Evolutionary conservation across 2,888 invertebrate species (phyloP).

Genomic region (Andrena trimmerana): DNA sequence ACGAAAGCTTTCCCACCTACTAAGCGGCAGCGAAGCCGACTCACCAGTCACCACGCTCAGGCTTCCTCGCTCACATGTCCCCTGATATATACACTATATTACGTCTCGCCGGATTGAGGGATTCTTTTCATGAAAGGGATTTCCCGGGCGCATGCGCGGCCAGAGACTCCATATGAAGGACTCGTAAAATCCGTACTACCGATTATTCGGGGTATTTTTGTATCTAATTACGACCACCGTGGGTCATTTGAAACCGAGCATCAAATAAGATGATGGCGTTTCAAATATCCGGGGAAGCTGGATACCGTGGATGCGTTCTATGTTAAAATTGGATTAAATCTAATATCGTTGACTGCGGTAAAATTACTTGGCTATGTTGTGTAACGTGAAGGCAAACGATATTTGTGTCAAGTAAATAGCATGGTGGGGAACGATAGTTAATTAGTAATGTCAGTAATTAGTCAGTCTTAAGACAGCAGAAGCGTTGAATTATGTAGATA

Average conservation of each 20-base stretch:
- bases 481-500: too few species aligned
- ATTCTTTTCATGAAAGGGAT: constrained; percentile 52
- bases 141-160: constrained; percentile 47
- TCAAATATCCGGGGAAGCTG: neutral
- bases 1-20: constrained; percentile 30
- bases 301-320: too few species aligned
- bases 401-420: too few species aligned
- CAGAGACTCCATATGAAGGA: neutral
- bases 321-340: too few species aligned
- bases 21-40: constrained; percentile 14
- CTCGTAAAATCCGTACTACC: constrained; percentile 4
- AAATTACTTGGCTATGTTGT: too few species aligned
- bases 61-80: constrained; percentile 49
- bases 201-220: constrained; percentile 5
- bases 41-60: constrained; percentile 33
- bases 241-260: neutral
- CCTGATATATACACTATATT: constrained; percentile 11
- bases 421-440: too few species aligned
- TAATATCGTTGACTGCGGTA: too few species aligned
- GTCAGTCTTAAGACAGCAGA: too few species aligned
- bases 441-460: too few species aligned
- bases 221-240: constrained; percentile 8
- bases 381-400: too few species aligned
- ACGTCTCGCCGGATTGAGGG: constrained; percentile 37
- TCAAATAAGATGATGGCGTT: neutral